Evolutionary conservation across 2,113 vertebrate species (phyloP), one percentile per base, ranked within the genome.

Genomic region (Carassius carassius): DNA sequence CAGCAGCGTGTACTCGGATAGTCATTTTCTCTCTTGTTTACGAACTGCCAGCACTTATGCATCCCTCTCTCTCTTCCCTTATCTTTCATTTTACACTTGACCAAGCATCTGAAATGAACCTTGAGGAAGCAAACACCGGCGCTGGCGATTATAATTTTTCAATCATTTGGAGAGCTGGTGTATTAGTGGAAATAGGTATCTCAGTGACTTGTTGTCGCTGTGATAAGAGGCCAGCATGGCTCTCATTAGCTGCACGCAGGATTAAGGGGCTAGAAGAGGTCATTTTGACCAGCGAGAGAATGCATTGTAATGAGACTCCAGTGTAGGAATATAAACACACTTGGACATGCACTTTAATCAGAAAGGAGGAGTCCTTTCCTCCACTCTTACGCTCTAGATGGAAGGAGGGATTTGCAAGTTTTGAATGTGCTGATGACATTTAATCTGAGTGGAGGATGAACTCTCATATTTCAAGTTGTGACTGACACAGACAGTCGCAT

Each of bases 301-400:
- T 77, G 93, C 94, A 95, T 95, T 92, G 90, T 94, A 94, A 95
- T 95, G 94, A 94, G 92, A 86, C 90, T 92, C 86, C 87, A 84
- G 81, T 86, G 86, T 78, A 86, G 87, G 83, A 81, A 72, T 80
- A 35, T 90, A 92, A 92, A 92, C 91, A 91, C 92, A 87, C 92
- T 94, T 84, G 88, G 92, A 88, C 91, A 91, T 87, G 88, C 82
- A 90, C 91, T 94, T 94, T 94, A 95, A 95, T 95, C 94, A 94
- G 89, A 19, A 83, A 90, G 86, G 82, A 93, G 92, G 89, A 90
- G 89, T 91, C 82, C 81, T 91, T 88, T 90, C 89, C 84, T 90
- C 72, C 4, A 85, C 90, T 91, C 85, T 90, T 89, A 69, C 4
- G 84, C 88, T 87, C 87, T 86, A 81, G 70, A 60, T 44, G 69